Evolutionary conservation across 2,888 invertebrate species (phyloP).

Genomic region (Nemurella pictetii): DNA sequence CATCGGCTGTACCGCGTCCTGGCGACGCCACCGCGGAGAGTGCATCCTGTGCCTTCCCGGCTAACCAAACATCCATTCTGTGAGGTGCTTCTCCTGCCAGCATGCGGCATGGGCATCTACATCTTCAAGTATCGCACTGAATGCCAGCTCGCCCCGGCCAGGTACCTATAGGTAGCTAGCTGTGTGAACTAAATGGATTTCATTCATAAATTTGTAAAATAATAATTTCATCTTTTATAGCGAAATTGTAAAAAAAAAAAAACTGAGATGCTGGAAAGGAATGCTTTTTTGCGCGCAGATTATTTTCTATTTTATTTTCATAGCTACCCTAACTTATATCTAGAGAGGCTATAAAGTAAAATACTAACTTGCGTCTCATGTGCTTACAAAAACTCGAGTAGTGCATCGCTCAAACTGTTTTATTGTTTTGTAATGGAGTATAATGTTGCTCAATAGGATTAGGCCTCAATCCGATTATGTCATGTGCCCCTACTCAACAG

Average conservation of each 20-base stretch:
- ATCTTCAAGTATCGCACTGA: neutral
- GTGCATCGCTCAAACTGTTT: neutral
- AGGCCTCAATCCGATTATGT: slow-evolving; percentile 18
- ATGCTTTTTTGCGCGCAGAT: neutral
- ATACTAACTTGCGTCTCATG: too few species aligned
- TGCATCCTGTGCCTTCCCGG: neutral
- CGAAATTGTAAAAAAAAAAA: neutral
- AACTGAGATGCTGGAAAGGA: neutral
- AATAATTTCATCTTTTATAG: neutral
- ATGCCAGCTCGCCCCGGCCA: too few species aligned
- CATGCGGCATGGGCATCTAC: neutral
- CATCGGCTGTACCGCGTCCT: neutral
- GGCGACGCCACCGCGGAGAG: too few species aligned
- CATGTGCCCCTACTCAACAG: slow-evolving; percentile 1
- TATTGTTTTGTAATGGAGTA: neutral
- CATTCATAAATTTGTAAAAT: neutral
- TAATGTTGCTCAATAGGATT: neutral
- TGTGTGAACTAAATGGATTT: neutral
- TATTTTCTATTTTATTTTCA: neutral
- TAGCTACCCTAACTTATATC: too few species aligned
- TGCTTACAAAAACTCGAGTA: too few species aligned
- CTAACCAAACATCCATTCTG: slow-evolving; percentile 13
- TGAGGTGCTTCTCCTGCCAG: neutral
- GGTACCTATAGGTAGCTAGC: too few species aligned
- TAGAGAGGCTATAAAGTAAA: too few species aligned